Evolutionary conservation across 2,888 invertebrate genomes (phyloP).

Genomic region (Eilema depressum): DNA sequence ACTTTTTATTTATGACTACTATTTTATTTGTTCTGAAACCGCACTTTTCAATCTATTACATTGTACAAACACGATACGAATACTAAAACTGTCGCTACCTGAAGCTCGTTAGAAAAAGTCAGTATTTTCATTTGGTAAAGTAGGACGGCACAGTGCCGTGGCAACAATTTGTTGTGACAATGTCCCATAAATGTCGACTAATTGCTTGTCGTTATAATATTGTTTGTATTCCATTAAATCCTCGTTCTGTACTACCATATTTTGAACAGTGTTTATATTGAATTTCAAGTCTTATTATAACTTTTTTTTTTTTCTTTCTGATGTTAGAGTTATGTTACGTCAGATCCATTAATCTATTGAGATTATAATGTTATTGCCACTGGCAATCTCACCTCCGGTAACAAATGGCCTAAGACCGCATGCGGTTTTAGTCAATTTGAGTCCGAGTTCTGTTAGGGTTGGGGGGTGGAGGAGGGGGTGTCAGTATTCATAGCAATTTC

Average conservation of each 20-base stretch:
- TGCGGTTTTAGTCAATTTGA: too few relatives aligned
- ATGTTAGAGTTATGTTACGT: too few relatives aligned
- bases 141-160: too few relatives aligned
- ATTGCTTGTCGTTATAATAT: neutral
- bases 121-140: neutral
- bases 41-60: neutral
- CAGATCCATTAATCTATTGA: too few relatives aligned
- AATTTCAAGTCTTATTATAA: neutral
- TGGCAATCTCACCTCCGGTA: too few relatives aligned
- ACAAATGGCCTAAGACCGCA: too few relatives aligned
- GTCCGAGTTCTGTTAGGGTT: too few relatives aligned
- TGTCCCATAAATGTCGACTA: slow-evolving; percentile 5
- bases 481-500: too few relatives aligned
- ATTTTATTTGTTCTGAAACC: neutral
- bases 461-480: too few relatives aligned
- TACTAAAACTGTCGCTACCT: neutral
- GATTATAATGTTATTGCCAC: too few relatives aligned
- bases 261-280: neutral
- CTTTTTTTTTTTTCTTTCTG: too few relatives aligned
- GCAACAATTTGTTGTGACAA: slow-evolving; percentile 11
- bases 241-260: neutral
- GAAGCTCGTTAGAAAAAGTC: neutral
- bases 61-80: neutral
- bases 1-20: neutral
- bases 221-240: slow-evolving; percentile 11